These are phyloP conservation scores for Hydrolagus affinis DNA, from an alignment of 2,113 vertebrate genomes.

Conservation along the genomic window DNA sequence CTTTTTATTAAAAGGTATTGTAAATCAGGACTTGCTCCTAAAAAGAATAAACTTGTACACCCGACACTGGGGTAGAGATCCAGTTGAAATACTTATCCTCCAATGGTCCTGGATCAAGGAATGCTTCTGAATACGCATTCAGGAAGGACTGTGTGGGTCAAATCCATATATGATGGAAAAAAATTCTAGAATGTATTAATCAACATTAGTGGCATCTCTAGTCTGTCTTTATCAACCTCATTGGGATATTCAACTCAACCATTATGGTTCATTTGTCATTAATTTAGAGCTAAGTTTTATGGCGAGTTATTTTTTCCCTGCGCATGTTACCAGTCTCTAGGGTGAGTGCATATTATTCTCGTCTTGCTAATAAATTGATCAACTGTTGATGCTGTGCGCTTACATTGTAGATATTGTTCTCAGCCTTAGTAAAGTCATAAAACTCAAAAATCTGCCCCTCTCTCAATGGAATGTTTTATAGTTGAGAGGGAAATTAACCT, in stretches of 20 bases:
- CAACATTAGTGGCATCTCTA: neutral
- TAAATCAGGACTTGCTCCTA: neutral
- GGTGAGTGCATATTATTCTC: too few relatives aligned
- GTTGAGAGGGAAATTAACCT: too few relatives aligned
- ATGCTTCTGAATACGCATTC: neutral
- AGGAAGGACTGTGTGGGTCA: neutral
- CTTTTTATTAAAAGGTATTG: neutral
- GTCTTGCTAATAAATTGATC: too few relatives aligned
- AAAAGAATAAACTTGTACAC: neutral
- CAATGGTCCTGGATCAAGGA: neutral
- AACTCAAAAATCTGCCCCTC: too few relatives aligned
- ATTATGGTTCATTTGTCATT: neutral
- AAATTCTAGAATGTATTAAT: neutral
- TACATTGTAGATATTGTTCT: too few relatives aligned
- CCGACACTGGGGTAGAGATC: neutral
- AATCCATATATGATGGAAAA: neutral
- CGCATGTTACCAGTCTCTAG: too few relatives aligned
- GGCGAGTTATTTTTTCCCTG: too few relatives aligned
- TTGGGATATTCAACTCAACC: neutral
- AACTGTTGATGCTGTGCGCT: too few relatives aligned
- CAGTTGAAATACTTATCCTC: neutral
- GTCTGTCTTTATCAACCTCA: neutral
- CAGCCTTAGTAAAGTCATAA: too few relatives aligned
- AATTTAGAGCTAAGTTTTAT: too few relatives aligned
- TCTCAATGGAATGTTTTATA: too few relatives aligned